These are phyloP conservation scores for Ricordea florida DNA, from an alignment of 92 coral and sea anemone genomes.

Conservation along the genomic window DNA sequence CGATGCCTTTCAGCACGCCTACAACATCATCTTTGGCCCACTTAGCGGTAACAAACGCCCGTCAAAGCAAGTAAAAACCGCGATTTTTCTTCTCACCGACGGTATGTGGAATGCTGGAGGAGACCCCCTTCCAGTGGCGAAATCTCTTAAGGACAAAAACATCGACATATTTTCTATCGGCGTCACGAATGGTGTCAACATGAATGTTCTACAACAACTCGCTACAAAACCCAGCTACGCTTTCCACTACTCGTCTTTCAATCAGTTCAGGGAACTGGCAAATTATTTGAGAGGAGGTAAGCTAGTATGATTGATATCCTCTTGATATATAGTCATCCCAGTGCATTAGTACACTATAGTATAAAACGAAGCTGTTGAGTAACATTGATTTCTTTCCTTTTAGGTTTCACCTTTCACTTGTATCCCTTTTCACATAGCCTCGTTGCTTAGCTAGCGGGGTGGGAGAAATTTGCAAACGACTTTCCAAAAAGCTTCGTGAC, in stretches of 20 bases:
- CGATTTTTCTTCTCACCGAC: constrained; percentile 87
- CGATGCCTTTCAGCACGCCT: constrained; percentile 76
- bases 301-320: background rate
- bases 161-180: constrained; percentile 91
- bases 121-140: constrained; percentile 63
- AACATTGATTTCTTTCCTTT: no score
- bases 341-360: no score
- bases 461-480: no score
- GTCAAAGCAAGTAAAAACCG: constrained; percentile 75
- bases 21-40: constrained; percentile 75
- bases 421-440: no score
- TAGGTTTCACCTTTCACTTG: no score
- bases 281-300: constrained; percentile 92
- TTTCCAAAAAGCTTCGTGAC: no score
- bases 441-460: no score
- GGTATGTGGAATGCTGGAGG: constrained; percentile 91
- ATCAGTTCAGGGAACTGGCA: constrained; percentile 81
- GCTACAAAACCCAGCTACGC: constrained; percentile 76
- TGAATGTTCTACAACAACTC: constrained; percentile 57
- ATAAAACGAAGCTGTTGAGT: no score
- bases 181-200: constrained; percentile 70
- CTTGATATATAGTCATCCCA: no score
- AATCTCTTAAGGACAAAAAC: constrained; percentile 46
- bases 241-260: constrained; percentile 76
- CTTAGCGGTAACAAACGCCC: constrained; percentile 75